Conservation (phyloP, 2,888 invertebrate species). For the Aspidapion aeneum region DNA sequence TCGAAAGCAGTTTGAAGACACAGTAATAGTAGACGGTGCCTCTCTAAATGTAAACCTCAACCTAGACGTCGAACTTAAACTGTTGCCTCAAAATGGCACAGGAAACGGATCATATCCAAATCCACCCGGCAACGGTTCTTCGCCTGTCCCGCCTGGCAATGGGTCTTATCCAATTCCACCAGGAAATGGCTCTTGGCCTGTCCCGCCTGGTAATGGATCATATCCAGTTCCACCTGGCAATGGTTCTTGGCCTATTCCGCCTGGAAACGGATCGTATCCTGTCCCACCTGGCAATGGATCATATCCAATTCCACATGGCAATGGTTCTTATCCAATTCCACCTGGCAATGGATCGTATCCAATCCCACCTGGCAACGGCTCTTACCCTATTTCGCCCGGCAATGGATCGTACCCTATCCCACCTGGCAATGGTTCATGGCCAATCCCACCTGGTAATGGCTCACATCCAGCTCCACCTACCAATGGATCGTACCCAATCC, state of each 20-base stretch:
- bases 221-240: background rate
- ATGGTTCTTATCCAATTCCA: background rate
- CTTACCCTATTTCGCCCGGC: background rate
- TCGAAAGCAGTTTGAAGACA: too few relatives aligned
- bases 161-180: background rate
- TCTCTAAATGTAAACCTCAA: too few relatives aligned
- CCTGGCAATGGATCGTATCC: background rate
- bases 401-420: background rate
- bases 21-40: too few relatives aligned
- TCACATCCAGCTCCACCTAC: background rate
- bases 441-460: background rate
- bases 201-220: background rate
- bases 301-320: background rate
- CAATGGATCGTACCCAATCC: background rate
- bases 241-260: background rate
- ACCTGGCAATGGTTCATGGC: background rate
- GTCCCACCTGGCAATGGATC: background rate
- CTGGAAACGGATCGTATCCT: background rate
- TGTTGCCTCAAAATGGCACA: too few relatives aligned
- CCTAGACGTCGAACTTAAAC: too few relatives aligned
- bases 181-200: background rate
- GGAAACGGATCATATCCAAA: background rate
- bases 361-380: background rate
- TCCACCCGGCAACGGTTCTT: background rate
- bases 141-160: background rate